phyloP scores from a whole-genome alignment of 2,888 invertebrate genomes.

The Sicus ferrugineus region DNA sequence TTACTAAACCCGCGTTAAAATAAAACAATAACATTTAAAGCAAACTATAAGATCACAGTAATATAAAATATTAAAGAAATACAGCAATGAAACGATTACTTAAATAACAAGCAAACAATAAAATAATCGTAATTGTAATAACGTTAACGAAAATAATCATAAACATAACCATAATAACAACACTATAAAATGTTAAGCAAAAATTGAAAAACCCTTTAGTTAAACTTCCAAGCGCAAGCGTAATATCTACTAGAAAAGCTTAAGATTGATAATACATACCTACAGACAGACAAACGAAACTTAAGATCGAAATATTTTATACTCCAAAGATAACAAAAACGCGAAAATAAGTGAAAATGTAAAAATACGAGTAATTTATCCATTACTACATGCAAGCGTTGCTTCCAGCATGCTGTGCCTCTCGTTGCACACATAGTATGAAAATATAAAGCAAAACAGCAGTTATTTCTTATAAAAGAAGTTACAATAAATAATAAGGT shows the following conservation, averaged over 20 bases:
- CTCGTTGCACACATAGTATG: slow-evolving; percentile 41
- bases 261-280: slow-evolving; percentile 23
- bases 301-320: slow-evolving; percentile 52
- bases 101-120: slow-evolving; percentile 21
- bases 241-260: too few species aligned
- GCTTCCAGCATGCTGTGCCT: slow-evolving; percentile 51
- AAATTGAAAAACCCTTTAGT: too few species aligned
- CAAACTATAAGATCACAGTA: slow-evolving; percentile 38
- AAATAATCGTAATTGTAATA: slow-evolving; percentile 18
- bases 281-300: slow-evolving; percentile 36
- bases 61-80: slow-evolving; percentile 35
- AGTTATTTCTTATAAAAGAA: too few species aligned
- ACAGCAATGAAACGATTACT: slow-evolving; percentile 26
- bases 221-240: too few species aligned
- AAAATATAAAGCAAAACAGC: slow-evolving; percentile 29
- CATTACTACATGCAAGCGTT: slow-evolving; percentile 43
- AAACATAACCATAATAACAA: slow-evolving; percentile 1
- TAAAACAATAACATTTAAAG: slow-evolving; percentile 19
- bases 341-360: slow-evolving; percentile 27
- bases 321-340: slow-evolving; percentile 53
- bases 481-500: too few species aligned
- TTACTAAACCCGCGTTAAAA: slow-evolving; percentile 26
- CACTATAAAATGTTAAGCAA: too few species aligned
- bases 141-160: slow-evolving; percentile 8
- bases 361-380: not conserved